Evolutionary conservation across 2,113 vertebrate genomes (phyloP), one percentile per base, ranked within the genome.

Genomic region (Ochotona princeps): DNA sequence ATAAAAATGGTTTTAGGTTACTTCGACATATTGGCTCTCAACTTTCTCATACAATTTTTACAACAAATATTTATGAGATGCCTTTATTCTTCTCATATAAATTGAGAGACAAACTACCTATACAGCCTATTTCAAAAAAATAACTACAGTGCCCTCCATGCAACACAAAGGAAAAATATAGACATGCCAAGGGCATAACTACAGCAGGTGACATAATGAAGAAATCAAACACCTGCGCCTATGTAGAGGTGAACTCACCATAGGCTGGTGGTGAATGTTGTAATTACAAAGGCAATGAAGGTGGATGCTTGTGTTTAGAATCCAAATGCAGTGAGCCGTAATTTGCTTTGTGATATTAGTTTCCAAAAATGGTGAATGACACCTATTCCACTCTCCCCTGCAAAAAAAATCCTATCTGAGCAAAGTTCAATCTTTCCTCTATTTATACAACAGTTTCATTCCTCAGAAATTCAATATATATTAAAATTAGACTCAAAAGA

Each of bases 81-180:
- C 79, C 35, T 96, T 94, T 90, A 87, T 89, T 90, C 32, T 38
- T 35, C 25, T 93, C 61, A 82, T 74, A 87, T 28, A 93, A 94
- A 69, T 74, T 84, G 38, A 10, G 2, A 51, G 32, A 67, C 90
- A 88, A 87, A 44, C n/a, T 61, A 44, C 23, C 61, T 75, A 12
- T 23, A 75, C 21, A 87, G 79, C 90, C 89, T 86, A 51, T 89
- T 91, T 83, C 73, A 89, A 15, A 88, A 66, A 93, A 86, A 70
- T 49, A 76, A 83, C 30, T 85, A 44, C 28, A 83, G 38, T 72
- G 12, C 14, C 66, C 61, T 72, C 38, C 9, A n/a, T 79, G 21
- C 26, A 23, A 66, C 80, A 30, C 82, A 93, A 93, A 70, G 6
- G 26, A n/a, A 25, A 83, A 75, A 17, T 60, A 61, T 28, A n/a